Evolutionary conservation across 37 sponge, comb jelly and placozoan species (phyloP).

Genomic region (Spongia lamella): DNA sequence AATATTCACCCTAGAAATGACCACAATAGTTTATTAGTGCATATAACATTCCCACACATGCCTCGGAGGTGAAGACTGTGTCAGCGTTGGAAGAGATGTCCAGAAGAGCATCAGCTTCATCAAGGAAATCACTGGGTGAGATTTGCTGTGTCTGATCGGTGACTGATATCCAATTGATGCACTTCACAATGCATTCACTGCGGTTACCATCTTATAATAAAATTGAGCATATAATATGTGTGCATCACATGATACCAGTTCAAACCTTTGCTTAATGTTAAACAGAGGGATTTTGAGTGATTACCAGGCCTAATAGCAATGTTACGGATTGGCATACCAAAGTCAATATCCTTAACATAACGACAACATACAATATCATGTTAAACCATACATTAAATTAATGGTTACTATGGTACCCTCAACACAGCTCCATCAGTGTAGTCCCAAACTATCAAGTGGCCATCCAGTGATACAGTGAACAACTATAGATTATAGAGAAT

Average conservation of each 20-base stretch:
- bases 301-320: conserved; percentile 46
- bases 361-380: not conserved
- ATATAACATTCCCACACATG: too few species aligned
- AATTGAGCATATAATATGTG: too few species aligned
- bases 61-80: too few species aligned
- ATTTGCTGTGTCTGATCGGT: too few species aligned
- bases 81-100: too few species aligned
- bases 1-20: conserved; percentile 29
- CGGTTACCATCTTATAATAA: too few species aligned
- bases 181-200: too few species aligned
- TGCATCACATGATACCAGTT: too few species aligned
- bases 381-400: not conserved
- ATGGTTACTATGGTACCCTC: conserved; percentile 27
- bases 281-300: conserved; percentile 30
- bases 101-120: too few species aligned
- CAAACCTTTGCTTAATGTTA: conserved; percentile 23
- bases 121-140: too few species aligned
- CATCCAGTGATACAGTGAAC: conserved; percentile 66
- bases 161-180: too few species aligned
- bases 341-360: conserved; percentile 44
- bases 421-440: conserved; percentile 59
- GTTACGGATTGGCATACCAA: conserved; percentile 40
- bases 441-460: conserved; percentile 69
- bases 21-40: not conserved
- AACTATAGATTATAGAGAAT: too few species aligned